Evolutionary conservation across 2,888 invertebrate species (phyloP).

Genomic region (Diogma glabrata): DNA sequence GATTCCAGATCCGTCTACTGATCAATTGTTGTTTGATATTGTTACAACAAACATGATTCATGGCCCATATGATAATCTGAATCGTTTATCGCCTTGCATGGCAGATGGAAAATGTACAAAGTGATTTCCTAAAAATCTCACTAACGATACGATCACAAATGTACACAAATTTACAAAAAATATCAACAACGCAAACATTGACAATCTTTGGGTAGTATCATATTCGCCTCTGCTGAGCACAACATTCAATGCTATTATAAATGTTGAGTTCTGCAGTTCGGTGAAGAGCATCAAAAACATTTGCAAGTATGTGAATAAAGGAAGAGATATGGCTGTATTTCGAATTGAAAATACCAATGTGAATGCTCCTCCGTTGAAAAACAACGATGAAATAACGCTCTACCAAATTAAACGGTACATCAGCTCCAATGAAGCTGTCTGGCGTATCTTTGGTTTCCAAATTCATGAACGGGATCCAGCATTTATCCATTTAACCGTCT

Average conservation of each 20-base stretch:
- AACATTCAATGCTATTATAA: too few species aligned
- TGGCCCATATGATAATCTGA: too few species aligned
- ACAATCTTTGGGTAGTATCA: background rate
- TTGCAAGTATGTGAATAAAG: background rate
- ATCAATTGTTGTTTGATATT: background rate
- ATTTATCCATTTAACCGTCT: background rate
- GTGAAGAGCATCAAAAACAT: too few species aligned
- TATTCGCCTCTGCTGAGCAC: background rate
- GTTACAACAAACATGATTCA: background rate
- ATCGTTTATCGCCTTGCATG: too few species aligned
- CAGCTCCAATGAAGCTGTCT: too few species aligned
- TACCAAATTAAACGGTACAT: too few species aligned
- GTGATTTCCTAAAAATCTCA: too few species aligned
- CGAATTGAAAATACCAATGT: background rate
- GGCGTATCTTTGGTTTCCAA: too few species aligned
- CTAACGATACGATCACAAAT: background rate
- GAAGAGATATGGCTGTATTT: background rate
- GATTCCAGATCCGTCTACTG: too few species aligned
- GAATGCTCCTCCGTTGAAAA: background rate
- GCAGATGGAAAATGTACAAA: too few species aligned
- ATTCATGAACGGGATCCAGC: too few species aligned
- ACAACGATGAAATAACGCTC: background rate
- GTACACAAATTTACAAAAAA: background rate
- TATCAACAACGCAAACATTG: background rate
- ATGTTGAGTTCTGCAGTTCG: constrained; percentile 3